Evolutionary conservation across 2,888 invertebrate species (phyloP), one percentile per base, ranked within the genome.

Genomic region (Erebia epiphron): DNA sequence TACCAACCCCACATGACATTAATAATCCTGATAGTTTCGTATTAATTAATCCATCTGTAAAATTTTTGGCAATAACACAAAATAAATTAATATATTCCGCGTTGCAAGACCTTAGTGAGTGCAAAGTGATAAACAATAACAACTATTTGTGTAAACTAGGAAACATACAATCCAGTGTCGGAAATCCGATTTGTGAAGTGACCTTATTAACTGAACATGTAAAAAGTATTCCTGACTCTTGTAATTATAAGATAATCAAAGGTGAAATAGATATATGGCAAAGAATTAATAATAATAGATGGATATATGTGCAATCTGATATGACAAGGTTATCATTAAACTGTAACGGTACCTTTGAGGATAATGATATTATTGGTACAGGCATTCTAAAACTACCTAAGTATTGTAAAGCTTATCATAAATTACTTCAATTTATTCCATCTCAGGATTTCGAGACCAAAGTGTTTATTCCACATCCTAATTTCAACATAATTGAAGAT

Each of bases 141-240:
- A 18, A 64, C n/a, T 64, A 50, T 26, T 35, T 54, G 50, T 64
- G 64, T 64, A 54, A 64, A 64, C 14, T 64, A 41, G 35, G 46
- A 54, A 64, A 50, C 8, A n/a, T 64, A 54, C 35, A 54, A 35
- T 64, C 64, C 35, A 64, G 64, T 64, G 35, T 64, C 14, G 35
- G 14, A 46, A 64, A 64, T 52, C 64, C 64, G 9, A 64, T 52
- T 35, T 64, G 64, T 64, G 64, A 64, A 64, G 50, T 54, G 50
- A 35, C n/a, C n/a, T 41, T 64, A 54, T 54, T 64, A 64, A 54
- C 54, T 9, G 64, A 54, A 54, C 35, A 52, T 11, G 21, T 49
- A 10, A 18, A 49, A 21, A 49, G 11, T 21, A 43, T 62, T 1
- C 49, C 62, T 1, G 21, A 21, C 21, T 1, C 21, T 1, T 21